Base-by-base conservation (phyloP, 2,797 vertebrate species). In the Epinephelus awoara region DNA sequence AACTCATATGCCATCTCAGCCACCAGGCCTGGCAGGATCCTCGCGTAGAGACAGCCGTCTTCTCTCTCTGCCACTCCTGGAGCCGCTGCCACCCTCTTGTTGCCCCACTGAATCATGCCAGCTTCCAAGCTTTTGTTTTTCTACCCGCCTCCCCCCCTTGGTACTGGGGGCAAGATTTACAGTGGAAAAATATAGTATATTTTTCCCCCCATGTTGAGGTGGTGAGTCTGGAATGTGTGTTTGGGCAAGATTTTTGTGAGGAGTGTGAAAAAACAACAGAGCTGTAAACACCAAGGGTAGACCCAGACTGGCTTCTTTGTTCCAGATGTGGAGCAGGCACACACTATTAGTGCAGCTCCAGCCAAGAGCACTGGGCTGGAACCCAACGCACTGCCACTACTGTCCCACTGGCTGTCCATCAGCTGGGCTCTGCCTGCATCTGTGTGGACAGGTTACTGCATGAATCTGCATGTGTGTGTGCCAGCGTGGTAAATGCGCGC, bases 251-350 rank as follows among this genome's bases (percentile, higher is more conserved):
- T 93, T 90, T 69, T 91, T 93, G 93, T 25, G 67, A 92, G 92
- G 84, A 91, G 93, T 94, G 93, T 93, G 93, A 94, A 93, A 94
- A 93, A 95, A 95, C 94, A 94, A 95, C 92, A 92, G 82, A 80
- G 90, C 83, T 91, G 92, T 95, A 94, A 95, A 95, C 90, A 93
- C 88, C 59, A 23, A 90, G 92, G 83, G 85, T 90, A 87, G 91
- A 90, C 89, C 90, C 93, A 92, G 89, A 92, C 91, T 87, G 85
- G 84, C 75, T 92, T 88, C 92, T 92, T 88, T 89, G 83, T 94
- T 94, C 94, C 94, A 95, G 94, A 94, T 95, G 94, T 93, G 88
- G 64, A 82, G 88, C 75, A 87, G 86, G 75, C 84, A 19, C 72
- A 57, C 58, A 50, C 67, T 73, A 50, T 84, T 77, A 66, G 70